Evolutionary conservation across 2,797 vertebrate species (phyloP), one percentile per base, ranked within the genome.

Genomic region (Cirrhinus molitorella): DNA sequence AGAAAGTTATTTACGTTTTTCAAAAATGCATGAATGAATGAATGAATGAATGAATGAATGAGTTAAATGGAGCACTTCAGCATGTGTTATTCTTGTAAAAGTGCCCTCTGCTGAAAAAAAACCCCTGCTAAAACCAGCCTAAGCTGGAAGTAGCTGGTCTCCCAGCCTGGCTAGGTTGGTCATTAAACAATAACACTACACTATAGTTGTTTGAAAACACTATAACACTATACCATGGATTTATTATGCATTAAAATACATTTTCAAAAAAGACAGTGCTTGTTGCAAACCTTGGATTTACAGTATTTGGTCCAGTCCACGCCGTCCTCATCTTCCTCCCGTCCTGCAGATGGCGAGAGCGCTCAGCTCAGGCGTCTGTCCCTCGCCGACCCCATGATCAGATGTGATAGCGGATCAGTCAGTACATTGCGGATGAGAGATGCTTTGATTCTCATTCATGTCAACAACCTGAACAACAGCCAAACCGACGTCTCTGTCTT

Each of bases 301-400:
- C 63, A 5, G 4, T 21, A 0, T 37, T 19, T 12, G 31, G 2
- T 66, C 25, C 3, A 4, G 2, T 7, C 6, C 10, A n/a, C 43
- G 5, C 16, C 25, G 12, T 13, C 1, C 17, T 11, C n/a, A 0
- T 5, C 2, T 55, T 53, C 28, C 63, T 88, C 85, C 85, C 51
- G 40, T 19, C 82, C 87, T 81, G 37, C 21, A 77, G 86, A 28
- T 72, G 86, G 87, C 84, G 81, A 25, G 13, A 14, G 23, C 47
- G 25, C 28, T n/a, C 72, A 12, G 9, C 10, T 8, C 14, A n/a
- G n/a, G 49, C 40, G 40, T 31, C 28, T 43, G 57, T 75, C 2
- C 10, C 59, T 74, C 57, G 6, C 47, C 12, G n/a, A 28, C 3
- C 3, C 51, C 53, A 12, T 72, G 71, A 28, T 79, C 79, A 43